Evolutionary conservation across 1,140 invertebrate species (phyloP).

Genomic region (Zaprionus ornatus): DNA sequence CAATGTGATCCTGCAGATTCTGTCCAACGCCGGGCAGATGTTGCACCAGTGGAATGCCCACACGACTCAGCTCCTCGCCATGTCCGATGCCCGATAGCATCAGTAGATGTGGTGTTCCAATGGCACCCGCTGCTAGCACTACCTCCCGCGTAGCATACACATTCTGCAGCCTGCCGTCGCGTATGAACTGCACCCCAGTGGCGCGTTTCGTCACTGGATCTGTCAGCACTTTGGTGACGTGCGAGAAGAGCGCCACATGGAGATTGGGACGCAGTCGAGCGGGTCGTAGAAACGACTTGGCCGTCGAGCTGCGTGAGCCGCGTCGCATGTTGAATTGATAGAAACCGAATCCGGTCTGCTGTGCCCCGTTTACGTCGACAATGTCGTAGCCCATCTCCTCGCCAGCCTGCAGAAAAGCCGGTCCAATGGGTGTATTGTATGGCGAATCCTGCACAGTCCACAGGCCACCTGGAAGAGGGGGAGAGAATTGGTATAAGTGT

Average conservation of each 20-base stretch:
- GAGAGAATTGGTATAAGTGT: not conserved
- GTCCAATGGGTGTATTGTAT: constrained; percentile 91
- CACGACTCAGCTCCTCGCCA: constrained; percentile 87
- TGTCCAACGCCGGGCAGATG: constrained; percentile 91
- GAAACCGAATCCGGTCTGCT: constrained; percentile 92
- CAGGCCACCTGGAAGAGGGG: constrained; percentile 87
- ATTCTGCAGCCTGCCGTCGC: constrained; percentile 87
- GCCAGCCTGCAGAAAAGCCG: constrained; percentile 94
- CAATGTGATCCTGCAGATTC: constrained; percentile 94
- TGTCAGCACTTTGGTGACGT: constrained; percentile 91
- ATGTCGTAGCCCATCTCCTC: constrained; percentile 95
- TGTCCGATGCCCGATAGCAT: constrained; percentile 95
- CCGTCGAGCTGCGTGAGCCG: constrained; percentile 90
- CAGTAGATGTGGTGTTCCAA: constrained; percentile 91
- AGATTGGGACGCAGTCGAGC: constrained; percentile 89
- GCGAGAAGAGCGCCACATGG: constrained; percentile 89
- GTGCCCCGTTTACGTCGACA: constrained; percentile 89
- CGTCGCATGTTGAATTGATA: constrained; percentile 93
- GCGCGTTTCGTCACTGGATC: constrained; percentile 88
- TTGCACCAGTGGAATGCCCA: constrained; percentile 88
- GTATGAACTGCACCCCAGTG: constrained; percentile 91
- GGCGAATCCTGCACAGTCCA: constrained; percentile 92
- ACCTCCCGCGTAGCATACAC: constrained; percentile 91
- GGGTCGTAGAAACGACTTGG: constrained; percentile 92
- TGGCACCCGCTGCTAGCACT: constrained; percentile 90